phyloP scores from a whole-genome alignment of 2,888 invertebrate species.

The Epirrhoe tristata region DNA sequence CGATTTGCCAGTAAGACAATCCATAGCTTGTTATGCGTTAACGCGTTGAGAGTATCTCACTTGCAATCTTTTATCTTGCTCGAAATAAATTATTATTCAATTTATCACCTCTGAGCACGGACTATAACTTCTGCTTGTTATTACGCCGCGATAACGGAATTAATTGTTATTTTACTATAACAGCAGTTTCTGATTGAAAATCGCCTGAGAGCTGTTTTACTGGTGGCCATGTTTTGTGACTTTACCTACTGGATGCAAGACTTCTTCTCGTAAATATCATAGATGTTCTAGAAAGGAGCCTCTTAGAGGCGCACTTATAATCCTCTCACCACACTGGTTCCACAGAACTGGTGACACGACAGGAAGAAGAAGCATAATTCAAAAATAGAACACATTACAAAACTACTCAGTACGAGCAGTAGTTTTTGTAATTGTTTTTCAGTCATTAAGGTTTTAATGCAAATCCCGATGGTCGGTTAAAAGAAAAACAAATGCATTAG shows the following conservation, averaged over 20 bases:
- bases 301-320: too few relatives aligned
- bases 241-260: background rate
- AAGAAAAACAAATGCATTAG: conserved; percentile 74
- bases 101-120: conserved; percentile 73
- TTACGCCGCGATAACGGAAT: conserved; percentile 75
- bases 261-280: background rate
- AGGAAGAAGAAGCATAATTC: too few relatives aligned
- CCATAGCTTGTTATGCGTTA: conserved; percentile 38
- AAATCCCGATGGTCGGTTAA: conserved; percentile 39
- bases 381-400: background rate
- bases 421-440: background rate
- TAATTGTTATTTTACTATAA: conserved; percentile 64
- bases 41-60: conserved; percentile 70
- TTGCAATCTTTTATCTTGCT: conserved; percentile 73
- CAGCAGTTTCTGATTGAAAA: conserved; percentile 33
- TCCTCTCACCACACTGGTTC: too few relatives aligned
- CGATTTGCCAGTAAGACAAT: conserved; percentile 29
- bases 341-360: too few relatives aligned
- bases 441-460: conserved; percentile 20
- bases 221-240: background rate
- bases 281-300: too few relatives aligned
- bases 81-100: conserved; percentile 83
- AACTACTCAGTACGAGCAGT: too few relatives aligned
- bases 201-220: conserved; percentile 15
- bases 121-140: conserved; percentile 81